Evolutionary conservation across 2,797 vertebrate species (phyloP), one percentile per base, ranked within the genome.

Genomic region (Naso thynnoides): DNA sequence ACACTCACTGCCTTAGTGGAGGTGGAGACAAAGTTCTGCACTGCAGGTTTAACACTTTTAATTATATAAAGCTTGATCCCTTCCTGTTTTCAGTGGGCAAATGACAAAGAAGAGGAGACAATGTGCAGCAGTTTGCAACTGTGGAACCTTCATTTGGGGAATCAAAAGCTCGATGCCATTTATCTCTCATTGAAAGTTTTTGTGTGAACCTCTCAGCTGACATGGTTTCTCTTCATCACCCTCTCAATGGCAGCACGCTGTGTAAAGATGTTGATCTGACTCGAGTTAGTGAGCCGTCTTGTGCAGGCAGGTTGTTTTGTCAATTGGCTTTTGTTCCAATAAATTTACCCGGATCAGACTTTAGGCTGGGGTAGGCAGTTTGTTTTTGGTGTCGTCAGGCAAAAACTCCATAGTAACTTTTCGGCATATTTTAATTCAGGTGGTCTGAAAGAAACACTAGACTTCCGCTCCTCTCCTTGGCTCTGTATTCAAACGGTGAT

Each of bases 301-400:
- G 45, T 57, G 16, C 19, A 27, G 18, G 27, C 6, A 8, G 6
- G 8, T 36, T 27, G 38, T n/a, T 26, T 19, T 16, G 23, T 16
- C n/a, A 58, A 41, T 31, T n/a, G n/a, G 24, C 18, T 71, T 60
- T 41, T 70, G 5, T 41, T 50, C 19, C 6, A 42, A 38, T 63
- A 23, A 2, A 49, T 49, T 15, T 6, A 39, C 16, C 27, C 19
- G 53, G 69, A 26, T 53, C 45, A 44, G 39, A n/a, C 33, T 58
- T n/a, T n/a, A n/a, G n/a, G n/a, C n/a, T n/a, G n/a, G n/a, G n/a
- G n/a, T n/a, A n/a, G n/a, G n/a, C n/a, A n/a, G n/a, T n/a, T n/a
- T n/a, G n/a, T n/a, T n/a, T n/a, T n/a, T n/a, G n/a, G n/a, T n/a
- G n/a, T n/a, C n/a, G n/a, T n/a, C n/a, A n/a, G n/a, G n/a, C n/a